Percentiles rank a stretch among this genome's conserved stretches.
These are phyloP conservation scores for Otocyon megalotis DNA, from an alignment of 2,113 vertebrate genomes.

Conservation along the genomic window DNA sequence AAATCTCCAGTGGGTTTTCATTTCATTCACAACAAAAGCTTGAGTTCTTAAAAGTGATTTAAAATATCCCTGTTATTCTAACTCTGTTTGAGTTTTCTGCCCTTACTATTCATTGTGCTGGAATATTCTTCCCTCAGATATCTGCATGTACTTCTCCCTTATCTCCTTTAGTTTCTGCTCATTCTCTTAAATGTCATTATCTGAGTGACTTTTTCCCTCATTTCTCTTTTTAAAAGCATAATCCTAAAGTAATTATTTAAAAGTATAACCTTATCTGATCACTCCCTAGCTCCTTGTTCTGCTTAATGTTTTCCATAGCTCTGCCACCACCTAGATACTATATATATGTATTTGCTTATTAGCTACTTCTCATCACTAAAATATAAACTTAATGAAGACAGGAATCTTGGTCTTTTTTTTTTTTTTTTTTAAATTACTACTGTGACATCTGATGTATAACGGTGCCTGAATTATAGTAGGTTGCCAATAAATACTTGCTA, in stretches of 20 bases:
- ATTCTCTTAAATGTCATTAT: conserved; percentile 29
- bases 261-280: background rate
- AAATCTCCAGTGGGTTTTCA: background rate
- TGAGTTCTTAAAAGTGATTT: background rate
- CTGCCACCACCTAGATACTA: background rate
- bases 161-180: background rate
- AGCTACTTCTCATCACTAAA: conserved; percentile 11
- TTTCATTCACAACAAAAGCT: background rate
- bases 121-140: background rate
- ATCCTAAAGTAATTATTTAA: conserved; percentile 25
- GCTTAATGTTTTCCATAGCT: conserved; percentile 10
- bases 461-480: conserved; percentile 5
- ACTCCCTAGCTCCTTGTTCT: background rate
- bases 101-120: background rate
- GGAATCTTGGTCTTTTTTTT: background rate
- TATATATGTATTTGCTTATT: background rate
- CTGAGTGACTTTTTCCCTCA: conserved; percentile 19
- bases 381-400: background rate
- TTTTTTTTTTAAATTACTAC: background rate
- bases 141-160: background rate
- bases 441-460: background rate
- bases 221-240: conserved; percentile 1
- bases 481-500: background rate
- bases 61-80: background rate
- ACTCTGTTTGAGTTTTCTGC: background rate